phyloP scores from a whole-genome alignment of 2,113 vertebrate species.

The Cynocephalus volans region DNA sequence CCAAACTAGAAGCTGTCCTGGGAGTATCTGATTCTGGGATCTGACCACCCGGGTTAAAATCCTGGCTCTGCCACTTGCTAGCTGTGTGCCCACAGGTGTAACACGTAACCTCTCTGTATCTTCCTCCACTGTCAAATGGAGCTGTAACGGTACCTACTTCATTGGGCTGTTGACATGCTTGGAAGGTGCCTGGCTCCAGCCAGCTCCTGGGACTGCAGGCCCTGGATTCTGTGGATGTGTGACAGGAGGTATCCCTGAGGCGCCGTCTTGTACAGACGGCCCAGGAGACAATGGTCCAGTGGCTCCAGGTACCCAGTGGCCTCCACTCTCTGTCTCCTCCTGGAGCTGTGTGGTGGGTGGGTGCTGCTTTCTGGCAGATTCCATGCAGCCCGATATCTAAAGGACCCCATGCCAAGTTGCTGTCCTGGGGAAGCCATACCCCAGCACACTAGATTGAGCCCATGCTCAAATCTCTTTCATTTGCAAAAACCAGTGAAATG shows the following conservation, averaged over 20 bases:
- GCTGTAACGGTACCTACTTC: fast-evolving
- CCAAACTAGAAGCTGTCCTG: background rate
- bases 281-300: background rate
- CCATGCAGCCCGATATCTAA: background rate
- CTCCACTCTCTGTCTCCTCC: background rate
- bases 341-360: fast-evolving
- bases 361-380: background rate
- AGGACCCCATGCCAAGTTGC: background rate
- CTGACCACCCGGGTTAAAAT: background rate
- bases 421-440: background rate
- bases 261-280: background rate
- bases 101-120: background rate
- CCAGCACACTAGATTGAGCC: fast-evolving
- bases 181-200: background rate
- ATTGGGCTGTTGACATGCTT: fast-evolving
- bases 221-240: background rate
- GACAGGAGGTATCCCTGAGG: background rate
- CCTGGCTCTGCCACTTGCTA: fast-evolving
- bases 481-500: background rate
- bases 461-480: background rate
- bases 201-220: background rate
- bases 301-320: fast-evolving
- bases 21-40: background rate
- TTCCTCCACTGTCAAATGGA: background rate
- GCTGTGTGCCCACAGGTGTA: background rate